phyloP scores from a whole-genome alignment of 2,797 vertebrate species.

The Todus mexicanus region DNA sequence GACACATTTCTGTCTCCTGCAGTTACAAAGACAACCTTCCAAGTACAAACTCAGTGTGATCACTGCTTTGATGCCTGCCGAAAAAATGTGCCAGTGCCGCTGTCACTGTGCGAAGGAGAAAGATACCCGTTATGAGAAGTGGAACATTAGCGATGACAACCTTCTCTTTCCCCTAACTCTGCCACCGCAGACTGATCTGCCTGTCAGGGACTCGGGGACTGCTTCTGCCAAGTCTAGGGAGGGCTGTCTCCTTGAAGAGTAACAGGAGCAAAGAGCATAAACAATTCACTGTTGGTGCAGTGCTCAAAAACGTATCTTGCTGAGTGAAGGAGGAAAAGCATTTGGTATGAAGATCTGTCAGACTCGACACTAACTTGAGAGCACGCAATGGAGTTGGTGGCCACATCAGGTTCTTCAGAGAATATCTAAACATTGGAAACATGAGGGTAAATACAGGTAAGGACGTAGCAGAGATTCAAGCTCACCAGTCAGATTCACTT shows the following conservation, averaged over 20 bases:
- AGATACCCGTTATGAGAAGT: rapidly evolving
- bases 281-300: background rate
- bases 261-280: background rate
- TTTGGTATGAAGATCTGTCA: background rate
- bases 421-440: background rate
- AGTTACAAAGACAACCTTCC: background rate
- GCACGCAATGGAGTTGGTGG: background rate
- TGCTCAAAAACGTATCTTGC: background rate
- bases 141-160: background rate
- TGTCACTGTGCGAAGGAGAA: background rate
- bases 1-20: background rate
- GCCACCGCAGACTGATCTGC: background rate
- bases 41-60: background rate
- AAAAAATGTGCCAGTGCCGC: background rate
- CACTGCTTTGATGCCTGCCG: background rate
- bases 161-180: background rate
- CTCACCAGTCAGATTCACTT: rapidly evolving
- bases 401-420: background rate
- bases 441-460: background rate
- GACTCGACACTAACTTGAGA: background rate
- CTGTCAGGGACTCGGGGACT: background rate
- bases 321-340: background rate
- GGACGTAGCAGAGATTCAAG: background rate
- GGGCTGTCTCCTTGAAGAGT: background rate
- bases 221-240: background rate